Base-by-base conservation (phyloP, 1,140 invertebrate species). In the Gonioctena quinquepunctata region DNA sequence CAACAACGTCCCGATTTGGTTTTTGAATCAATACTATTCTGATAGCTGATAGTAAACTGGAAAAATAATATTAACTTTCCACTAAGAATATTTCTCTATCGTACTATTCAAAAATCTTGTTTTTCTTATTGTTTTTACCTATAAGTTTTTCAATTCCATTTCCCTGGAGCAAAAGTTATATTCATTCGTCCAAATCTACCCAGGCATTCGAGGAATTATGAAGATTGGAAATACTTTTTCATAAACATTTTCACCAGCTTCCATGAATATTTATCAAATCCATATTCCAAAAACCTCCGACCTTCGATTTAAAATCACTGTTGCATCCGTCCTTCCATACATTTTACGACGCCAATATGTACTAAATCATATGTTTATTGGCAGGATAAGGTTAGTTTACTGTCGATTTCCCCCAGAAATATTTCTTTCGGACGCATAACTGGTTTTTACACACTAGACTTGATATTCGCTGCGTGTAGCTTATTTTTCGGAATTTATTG, bases 371-470 rank as follows among this genome's bases (percentile, higher is more conserved):
- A 49, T 33, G 16, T 59, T 66, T 70, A 70, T 57, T 57, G 69
- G 13, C 68, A 33, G 63, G 69, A 70, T 70, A 70, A 70, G 52
- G 69, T 61, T 66, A 70, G 33, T 70, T 70, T 70, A 60, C 63
- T 50, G 69, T 59, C 69, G 63, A 66, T 70, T 61, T 70, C 69
- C 62, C 65, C 62, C 48, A 5, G 49, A 65, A 65, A 49, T 49
- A 26, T 23, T 52, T 49, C 23, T 23, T 59, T 59, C 22, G 23
- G 18, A 8, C 56, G 22, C 21, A 22, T 59, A 59, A 59, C 25
- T n/a, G 56, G 16, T 59, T 59, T 59, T 59, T 25, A 59, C 56
- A 25, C 56, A 59, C 25, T 59, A 59, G 56, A 59, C 21, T 26
- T 59, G 56, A 59, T 59, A 7, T n/a, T 25, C 25, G 33, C 33